Percentiles rank a stretch among this genome's conserved stretches.
These are phyloP conservation scores for Myopa testacea DNA, from an alignment of 2,888 invertebrate species.

Conservation along the genomic window DNA sequence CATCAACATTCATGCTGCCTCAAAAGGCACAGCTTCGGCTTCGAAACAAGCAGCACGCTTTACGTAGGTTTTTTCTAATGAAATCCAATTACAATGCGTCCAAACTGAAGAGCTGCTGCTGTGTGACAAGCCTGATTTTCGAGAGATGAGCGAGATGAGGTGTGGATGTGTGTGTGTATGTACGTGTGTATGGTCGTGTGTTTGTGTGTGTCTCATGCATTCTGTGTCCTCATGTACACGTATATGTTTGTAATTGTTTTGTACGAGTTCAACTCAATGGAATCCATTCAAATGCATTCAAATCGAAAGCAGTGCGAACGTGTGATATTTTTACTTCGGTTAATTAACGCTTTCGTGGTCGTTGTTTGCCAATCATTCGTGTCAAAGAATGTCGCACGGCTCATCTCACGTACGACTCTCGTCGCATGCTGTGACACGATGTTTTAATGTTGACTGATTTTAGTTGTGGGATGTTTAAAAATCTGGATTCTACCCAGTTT, in stretches of 20 bases:
- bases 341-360: slow-evolving; percentile 33
- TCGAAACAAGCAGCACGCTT: not conserved
- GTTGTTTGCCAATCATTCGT: slow-evolving; percentile 25
- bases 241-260: not conserved
- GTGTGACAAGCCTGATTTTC: not conserved
- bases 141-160: slow-evolving; percentile 36
- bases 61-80: slow-evolving; percentile 1
- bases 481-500: too few species aligned
- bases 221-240: too few species aligned
- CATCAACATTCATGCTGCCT: not conserved
- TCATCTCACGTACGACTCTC: slow-evolving; percentile 31
- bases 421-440: not conserved
- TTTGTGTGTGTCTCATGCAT: too few species aligned
- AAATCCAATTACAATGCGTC: slow-evolving; percentile 31
- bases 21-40: not conserved
- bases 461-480: too few species aligned
- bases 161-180: slow-evolving; percentile 16
- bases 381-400: slow-evolving; percentile 28
- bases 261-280: slow-evolving; percentile 27
- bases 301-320: slow-evolving; percentile 22
- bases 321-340: slow-evolving; percentile 35
- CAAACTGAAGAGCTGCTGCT: slow-evolving; percentile 25
- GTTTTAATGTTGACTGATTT: too few species aligned
- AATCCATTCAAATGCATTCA: slow-evolving; percentile 33
- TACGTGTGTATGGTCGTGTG: slow-evolving; percentile 15